Base-by-base conservation (phyloP, 2,888 invertebrate species). In the Erpobdella octoculata region DNA sequence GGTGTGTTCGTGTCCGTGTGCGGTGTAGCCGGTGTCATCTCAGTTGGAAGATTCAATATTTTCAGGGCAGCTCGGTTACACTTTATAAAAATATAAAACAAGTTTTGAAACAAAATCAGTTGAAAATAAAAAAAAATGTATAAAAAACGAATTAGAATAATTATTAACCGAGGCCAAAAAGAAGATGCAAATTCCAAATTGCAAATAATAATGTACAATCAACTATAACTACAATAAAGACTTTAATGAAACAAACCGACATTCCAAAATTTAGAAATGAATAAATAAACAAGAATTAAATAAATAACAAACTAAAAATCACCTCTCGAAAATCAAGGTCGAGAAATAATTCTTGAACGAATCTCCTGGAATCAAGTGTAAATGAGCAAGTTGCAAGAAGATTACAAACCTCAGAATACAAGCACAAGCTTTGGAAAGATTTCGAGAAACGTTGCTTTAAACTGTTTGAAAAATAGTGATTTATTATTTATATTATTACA, bases 291-390 rank as follows among this genome's bases (percentile, higher is more conserved):
- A 46, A 46, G 21, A n/a, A 46, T 46, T 46, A 4, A 15, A 8
- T 9, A 15, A 53, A 28, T 12, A 9, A 9, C 48, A 48, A 3
- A 5, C n/a, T 28, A 6, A 53, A 28, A 53, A 66, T 59, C n/a
- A 74, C 74, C 72, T 74, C 62, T 18, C 41, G 21, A 18, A 75
- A 76, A 64, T 67, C 36, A 25, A 91, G 86, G 80, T 95, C 95
- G 68, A 92, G 86, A 83, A 96, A 96, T 46, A 96, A 86, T 83
- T 96, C 96, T 82, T 96, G 95, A 37, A 96, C 85, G 83, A 94
- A 92, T 71, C 93, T 87, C 15, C 95, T 87, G 2, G 92, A 89
- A 74, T 88, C 87, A 79, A 93, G 85, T 79, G 92, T 88, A 83
- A 92, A 93, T 59, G 90, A 89, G 81, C 89, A 90, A 70, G 88